Percentiles rank a stretch among this genome's conserved stretches.
Conservation (phyloP, 2,888 invertebrate genomes). For the Steromphala cineraria region DNA sequence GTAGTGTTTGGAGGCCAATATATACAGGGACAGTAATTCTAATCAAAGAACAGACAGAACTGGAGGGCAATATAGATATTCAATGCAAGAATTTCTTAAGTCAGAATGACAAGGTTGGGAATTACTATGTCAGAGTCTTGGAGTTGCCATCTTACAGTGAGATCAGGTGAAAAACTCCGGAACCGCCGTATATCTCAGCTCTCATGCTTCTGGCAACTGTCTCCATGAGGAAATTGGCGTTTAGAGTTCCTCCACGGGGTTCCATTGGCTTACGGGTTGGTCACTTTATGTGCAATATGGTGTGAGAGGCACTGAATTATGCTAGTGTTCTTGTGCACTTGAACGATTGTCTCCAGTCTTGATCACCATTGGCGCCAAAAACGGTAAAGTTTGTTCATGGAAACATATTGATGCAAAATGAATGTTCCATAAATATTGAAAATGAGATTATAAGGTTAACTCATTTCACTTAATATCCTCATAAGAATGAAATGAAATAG, state of each 20-base stretch:
- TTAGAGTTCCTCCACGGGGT: neutral
- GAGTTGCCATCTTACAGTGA: neutral
- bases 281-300: neutral
- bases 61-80: neutral
- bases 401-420: neutral
- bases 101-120: neutral
- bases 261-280: neutral
- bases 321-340: neutral
- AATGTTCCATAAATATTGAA: neutral
- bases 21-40: neutral
- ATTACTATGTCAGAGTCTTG: neutral
- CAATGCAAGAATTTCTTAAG: neutral
- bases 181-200: neutral
- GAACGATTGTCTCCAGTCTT: neutral
- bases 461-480: neutral
- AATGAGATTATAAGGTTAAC: neutral
- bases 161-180: conserved; percentile 5
- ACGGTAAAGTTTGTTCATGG: too few species aligned
- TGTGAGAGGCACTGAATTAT: neutral
- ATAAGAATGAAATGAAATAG: neutral
- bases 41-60: neutral
- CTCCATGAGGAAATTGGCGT: neutral
- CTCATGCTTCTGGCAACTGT: neutral
- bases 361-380: too few species aligned
- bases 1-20: neutral